Base-by-base conservation (phyloP, 2,888 invertebrate genomes). In the Lepidonotus clava region DNA sequence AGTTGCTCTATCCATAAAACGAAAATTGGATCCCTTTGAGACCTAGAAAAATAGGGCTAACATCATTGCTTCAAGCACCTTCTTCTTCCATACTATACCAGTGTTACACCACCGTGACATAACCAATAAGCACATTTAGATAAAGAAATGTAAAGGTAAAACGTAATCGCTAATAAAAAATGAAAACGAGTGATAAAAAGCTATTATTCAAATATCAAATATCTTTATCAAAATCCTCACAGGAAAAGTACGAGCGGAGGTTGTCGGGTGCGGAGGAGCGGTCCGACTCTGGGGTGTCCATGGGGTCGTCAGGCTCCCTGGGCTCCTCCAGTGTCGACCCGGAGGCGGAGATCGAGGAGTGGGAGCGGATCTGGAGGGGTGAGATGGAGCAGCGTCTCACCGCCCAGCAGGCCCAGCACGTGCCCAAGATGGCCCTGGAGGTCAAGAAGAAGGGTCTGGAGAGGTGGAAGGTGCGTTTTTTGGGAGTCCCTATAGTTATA, bases 261-360 rank as follows among this genome's bases (percentile, higher is more conserved):
- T 18, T 53, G 1, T n/a, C 18, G 18, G 14, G 14, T 71, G 2
- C 36, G 21, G 76, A 76, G 36, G 36, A 76, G 40, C 6, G 21
- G 21, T 76, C 76, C 24, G 76, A 76, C 76, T 76, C 76, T 5
- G 76, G 76, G 24, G 61, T 61, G 6, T 61, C 61, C 61, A 61
- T 61, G 61, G 61, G 61, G 24, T 61, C 61, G 24, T 11, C 36
- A 38, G 76, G 38, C 1, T 40, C 76, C 38, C 14, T 32, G 71
- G 6, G 36, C 6, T 36, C 76, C 28, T 8, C 53, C 2, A n/a
- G 18, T 53, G 21, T 4, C 11, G 53, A 53, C 21, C 53, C 53
- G 11, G n/a, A 53, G 2, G 11, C 18, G 2, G 61, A 61, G 2
- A 18, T 61, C 1, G 61, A 61, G 4, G 28, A 18, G 2, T 61